Evolutionary conservation across 2,113 vertebrate species (phyloP).

Genomic region (Ploceus nigricollis): DNA sequence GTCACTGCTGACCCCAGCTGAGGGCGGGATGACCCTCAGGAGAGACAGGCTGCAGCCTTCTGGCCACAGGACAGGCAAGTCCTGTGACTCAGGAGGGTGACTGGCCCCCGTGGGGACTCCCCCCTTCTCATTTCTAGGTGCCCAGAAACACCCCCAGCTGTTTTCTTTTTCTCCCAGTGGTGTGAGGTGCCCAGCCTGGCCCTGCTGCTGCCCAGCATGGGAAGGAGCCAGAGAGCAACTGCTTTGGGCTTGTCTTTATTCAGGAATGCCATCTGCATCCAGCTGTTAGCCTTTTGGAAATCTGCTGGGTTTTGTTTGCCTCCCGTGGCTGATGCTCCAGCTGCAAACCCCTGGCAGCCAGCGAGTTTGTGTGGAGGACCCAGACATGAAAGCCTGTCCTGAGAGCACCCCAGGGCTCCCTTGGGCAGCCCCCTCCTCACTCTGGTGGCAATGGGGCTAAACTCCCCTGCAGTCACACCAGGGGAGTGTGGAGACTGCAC

Average conservation of each 20-base stretch:
- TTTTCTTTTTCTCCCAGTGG: background rate
- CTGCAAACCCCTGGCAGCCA: constrained; percentile 16
- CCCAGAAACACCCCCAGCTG: background rate
- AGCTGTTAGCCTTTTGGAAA: constrained; percentile 53
- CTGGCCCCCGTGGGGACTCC: background rate
- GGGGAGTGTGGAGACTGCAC: background rate
- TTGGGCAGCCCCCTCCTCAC: background rate
- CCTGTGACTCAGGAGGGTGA: background rate
- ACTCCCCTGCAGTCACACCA: background rate
- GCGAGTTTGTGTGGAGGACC: background rate
- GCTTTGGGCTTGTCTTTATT: background rate
- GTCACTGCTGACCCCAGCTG: background rate
- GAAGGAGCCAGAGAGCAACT: background rate
- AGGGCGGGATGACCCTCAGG: background rate
- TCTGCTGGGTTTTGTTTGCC: constrained; percentile 19
- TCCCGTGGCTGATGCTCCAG: background rate
- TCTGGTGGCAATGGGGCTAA: background rate
- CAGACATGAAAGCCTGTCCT: background rate
- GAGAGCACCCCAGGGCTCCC: background rate
- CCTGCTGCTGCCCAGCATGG: background rate
- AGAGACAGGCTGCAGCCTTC: background rate
- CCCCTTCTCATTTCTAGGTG: background rate
- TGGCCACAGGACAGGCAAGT: background rate
- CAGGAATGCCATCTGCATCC: constrained; percentile 33
- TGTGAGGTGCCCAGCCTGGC: background rate